Evolutionary conservation across 2,888 invertebrate species (phyloP), one percentile per base, ranked within the genome.

Genomic region (Clivina fossor): DNA sequence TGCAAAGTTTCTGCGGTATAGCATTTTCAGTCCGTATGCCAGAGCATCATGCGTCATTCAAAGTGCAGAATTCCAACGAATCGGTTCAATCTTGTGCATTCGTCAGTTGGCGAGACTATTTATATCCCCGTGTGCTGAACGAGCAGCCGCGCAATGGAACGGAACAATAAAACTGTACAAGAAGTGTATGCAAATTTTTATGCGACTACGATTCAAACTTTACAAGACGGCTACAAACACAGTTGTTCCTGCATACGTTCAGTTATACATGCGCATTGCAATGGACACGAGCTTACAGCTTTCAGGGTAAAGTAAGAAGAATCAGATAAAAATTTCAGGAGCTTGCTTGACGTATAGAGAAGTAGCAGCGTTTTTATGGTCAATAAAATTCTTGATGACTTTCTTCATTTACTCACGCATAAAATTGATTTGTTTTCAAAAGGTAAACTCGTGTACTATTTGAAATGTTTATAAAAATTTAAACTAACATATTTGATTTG

Each of bases 161-260:
- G 43, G 20, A 51, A 51, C 41, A 51, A 51, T 51, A 51, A 51
- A 51, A 51, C 41, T 43, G 51, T 51, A 51, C 43, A 51, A 43
- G 51, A 41, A 51, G 51, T 43, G 51, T 51, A 51, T 51, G 51
- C 43, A 51, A 51, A 51, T 51, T 40, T 40, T 40, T 40, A 40
- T 51, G 37, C 50, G 51, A 13, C 22, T n/a, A 33, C 15, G 18
- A 40, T 30, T 50, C 40, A 41, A 48, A 51, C 20, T 51, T 51
- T 22, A 40, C 43, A 28, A 18, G 41, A 22, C 28, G 40, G 50
- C 50, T 32, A 11, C 11, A 26, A 28, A 18, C 30, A 22, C 28
- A 41, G 50, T 41, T 32, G 9, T 11, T 20, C 51, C 22, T 33
- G 30, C 44, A 44, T 43, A 22, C 26, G 43, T n/a, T n/a, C n/a